Percentiles rank a stretch among this genome's conserved stretches.
These are phyloP conservation scores for Drosophila conformis DNA, from an alignment of 2,888 invertebrate genomes.

Conservation along the genomic window DNA sequence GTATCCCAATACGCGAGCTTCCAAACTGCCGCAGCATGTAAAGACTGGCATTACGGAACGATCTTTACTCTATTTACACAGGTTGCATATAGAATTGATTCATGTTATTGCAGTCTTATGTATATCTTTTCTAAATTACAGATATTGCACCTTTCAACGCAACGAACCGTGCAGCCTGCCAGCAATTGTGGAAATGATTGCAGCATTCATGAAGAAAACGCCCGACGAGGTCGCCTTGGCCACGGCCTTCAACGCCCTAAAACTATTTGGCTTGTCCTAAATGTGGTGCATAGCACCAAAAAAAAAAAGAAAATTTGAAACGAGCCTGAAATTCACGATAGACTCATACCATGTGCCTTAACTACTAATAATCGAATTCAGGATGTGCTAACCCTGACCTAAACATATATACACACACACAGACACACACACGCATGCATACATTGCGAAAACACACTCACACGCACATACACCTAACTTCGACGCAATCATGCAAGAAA, in stretches of 20 bases:
- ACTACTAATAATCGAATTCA: conserved; percentile 71
- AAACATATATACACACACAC: conserved; percentile 15
- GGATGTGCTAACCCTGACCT: conserved; percentile 62
- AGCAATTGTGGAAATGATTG: conserved; percentile 96
- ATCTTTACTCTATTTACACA: conserved; percentile 86
- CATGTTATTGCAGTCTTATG: neutral
- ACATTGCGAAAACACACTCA: conserved; percentile 25
- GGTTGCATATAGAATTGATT: conserved; percentile 60
- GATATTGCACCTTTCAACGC: conserved; percentile 97
- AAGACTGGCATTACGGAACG: conserved; percentile 95
- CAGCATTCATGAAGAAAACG: conserved; percentile 94
- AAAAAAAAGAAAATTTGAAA: conserved; percentile 28
- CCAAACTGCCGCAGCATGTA: conserved; percentile 94
- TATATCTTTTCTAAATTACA: conserved; percentile 31
- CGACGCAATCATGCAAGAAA: conserved; percentile 65
- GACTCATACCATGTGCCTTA: conserved; percentile 78
- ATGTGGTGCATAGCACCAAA: conserved; percentile 28
- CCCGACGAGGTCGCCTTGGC: conserved; percentile 96
- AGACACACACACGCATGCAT: conserved; percentile 13
- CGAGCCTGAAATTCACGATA: conserved; percentile 69
- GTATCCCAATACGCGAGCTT: conserved; percentile 97
- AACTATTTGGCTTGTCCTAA: conserved; percentile 92
- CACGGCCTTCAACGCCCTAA: conserved; percentile 96
- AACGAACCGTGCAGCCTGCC: conserved; percentile 98
- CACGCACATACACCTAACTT: conserved; percentile 38